These are phyloP conservation scores for Corythaixoides concolor DNA, from an alignment of 2,113 vertebrate genomes.

Conservation along the genomic window DNA sequence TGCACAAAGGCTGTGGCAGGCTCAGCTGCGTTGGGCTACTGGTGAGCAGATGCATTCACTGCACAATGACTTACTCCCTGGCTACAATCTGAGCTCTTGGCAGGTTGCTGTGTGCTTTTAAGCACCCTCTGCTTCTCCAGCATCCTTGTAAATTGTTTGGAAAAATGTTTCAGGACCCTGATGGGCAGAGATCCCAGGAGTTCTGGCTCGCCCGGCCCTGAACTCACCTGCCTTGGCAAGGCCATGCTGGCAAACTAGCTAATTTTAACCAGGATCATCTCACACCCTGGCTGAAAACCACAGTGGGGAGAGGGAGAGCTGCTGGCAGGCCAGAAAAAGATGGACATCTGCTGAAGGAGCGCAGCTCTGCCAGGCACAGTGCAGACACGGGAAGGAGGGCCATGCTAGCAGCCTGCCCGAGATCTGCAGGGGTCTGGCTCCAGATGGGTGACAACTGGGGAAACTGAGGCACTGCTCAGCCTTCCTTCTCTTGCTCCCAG, in stretches of 20 bases:
- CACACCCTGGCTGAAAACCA: neutral
- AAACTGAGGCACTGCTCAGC: neutral
- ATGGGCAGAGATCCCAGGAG: neutral
- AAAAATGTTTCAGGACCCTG: neutral
- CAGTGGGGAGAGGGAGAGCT: neutral
- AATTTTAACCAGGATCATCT: neutral
- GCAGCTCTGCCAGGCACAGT: neutral
- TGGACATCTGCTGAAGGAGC: neutral
- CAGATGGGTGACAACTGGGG: neutral
- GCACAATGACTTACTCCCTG: neutral
- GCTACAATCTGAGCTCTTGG: neutral
- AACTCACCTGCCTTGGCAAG: neutral
- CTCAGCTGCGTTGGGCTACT: neutral
- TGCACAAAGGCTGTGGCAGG: neutral
- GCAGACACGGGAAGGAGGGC: neutral
- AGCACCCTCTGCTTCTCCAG: neutral
- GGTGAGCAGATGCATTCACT: neutral
- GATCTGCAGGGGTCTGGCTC: neutral
- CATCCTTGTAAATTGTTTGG: conserved; percentile 1
- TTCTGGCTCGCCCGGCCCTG: neutral
- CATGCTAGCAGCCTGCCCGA: rapidly evolving
- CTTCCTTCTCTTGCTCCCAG: neutral
- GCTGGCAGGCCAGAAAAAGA: neutral
- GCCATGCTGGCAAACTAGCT: neutral
- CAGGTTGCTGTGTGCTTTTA: neutral